Evolutionary conservation across 2,113 vertebrate species (phyloP).

Genomic region (Pseudorhombus dupliciocellatus): DNA sequence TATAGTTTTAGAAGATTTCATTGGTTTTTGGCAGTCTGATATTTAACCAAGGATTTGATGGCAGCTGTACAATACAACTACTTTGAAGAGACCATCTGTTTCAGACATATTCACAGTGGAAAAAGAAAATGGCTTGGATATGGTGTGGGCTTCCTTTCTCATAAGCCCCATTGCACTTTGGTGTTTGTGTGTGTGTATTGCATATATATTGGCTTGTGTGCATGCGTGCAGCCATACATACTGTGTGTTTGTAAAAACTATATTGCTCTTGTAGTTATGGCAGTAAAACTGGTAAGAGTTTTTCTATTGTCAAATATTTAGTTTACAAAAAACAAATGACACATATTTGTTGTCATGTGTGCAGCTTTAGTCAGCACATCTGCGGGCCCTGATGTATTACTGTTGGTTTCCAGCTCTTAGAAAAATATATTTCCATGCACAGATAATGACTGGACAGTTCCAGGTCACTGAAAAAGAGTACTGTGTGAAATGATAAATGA

Average conservation of each 20-base stretch:
- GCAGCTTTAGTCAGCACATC: slow-evolving; percentile 15
- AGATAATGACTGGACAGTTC: slow-evolving; percentile 51
- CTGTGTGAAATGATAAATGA: slow-evolving; percentile 28
- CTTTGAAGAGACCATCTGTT: slow-evolving; percentile 4
- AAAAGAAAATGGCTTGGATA: not conserved
- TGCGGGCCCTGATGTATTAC: slow-evolving; percentile 30
- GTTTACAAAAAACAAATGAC: not conserved
- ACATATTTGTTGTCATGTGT: slow-evolving; percentile 1
- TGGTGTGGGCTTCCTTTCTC: too few species aligned
- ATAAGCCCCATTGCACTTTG: too few species aligned
- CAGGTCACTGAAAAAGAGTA: slow-evolving; percentile 38
- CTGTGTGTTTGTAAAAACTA: not conserved
- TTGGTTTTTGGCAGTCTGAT: not conserved
- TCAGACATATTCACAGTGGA: slow-evolving; percentile 5
- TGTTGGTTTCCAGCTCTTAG: slow-evolving; percentile 22
- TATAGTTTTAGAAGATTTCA: not conserved
- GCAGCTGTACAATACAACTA: slow-evolving; percentile 1
- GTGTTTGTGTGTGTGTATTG: too few species aligned
- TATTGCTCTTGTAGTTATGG: slow-evolving; percentile 3
- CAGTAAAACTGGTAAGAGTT: not conserved
- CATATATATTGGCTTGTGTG: too few species aligned
- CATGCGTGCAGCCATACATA: too few species aligned
- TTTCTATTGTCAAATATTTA: not conserved
- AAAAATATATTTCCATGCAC: slow-evolving; percentile 21
- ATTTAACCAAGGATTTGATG: slow-evolving; percentile 18